Conservation (phyloP, 2,113 vertebrate genomes). For the Coregonus clupeaformis region DNA sequence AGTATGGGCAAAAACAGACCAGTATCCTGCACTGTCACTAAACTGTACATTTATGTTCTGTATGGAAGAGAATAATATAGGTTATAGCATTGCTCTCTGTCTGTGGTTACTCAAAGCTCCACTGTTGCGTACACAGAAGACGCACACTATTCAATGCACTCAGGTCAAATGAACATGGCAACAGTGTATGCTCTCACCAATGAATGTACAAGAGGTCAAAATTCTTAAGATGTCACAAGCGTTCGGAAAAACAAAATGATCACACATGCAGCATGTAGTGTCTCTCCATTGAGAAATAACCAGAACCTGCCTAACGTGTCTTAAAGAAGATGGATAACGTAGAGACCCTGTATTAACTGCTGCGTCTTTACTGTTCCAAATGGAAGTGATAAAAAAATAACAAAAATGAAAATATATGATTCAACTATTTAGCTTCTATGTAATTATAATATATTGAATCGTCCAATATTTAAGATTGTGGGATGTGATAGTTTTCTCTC, state of each 20-base stretch:
- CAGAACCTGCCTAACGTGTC: not conserved
- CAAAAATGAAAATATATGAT: no score
- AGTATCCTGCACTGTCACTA: not conserved
- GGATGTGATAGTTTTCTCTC: constrained; percentile 17
- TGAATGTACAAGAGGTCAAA: not conserved
- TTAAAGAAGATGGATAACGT: constrained; percentile 7
- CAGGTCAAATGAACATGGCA: constrained; percentile 8
- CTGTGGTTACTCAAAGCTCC: not conserved
- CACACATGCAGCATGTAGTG: not conserved
- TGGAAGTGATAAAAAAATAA: not conserved
- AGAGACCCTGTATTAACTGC: constrained; percentile 49
- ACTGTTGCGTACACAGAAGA: not conserved
- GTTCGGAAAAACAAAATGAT: not conserved
- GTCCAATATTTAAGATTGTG: constrained; percentile 10
- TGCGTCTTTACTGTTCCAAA: constrained; percentile 27
- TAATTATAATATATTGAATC: not conserved
- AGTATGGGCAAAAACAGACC: not conserved
- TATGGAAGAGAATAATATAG: not conserved
- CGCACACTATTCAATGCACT: constrained; percentile 15
- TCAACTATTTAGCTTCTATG: not conserved
- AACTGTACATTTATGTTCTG: not conserved
- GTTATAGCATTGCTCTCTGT: not conserved
- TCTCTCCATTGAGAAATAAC: not conserved
- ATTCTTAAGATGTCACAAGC: not conserved
- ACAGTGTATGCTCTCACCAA: not conserved